phyloP scores from a whole-genome alignment of 2,797 vertebrate genomes.

The Sebastiscus tertius region DNA sequence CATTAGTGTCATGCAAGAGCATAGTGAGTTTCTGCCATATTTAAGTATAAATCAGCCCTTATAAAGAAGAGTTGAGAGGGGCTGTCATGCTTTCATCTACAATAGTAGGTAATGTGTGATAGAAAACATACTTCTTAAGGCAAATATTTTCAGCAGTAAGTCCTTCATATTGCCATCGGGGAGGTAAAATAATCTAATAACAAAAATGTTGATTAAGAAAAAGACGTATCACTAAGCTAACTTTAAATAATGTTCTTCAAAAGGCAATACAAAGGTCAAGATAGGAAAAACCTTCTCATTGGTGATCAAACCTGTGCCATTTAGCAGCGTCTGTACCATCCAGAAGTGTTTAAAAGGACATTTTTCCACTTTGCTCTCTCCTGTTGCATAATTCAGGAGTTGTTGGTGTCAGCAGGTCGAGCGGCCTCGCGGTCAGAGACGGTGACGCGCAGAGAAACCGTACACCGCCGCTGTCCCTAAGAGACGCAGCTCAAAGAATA shows the following conservation, averaged over 20 bases:
- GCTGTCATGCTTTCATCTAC: constrained; percentile 61
- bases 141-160: constrained; percentile 59
- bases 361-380: constrained; percentile 32
- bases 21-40: constrained; percentile 40
- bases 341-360: constrained; percentile 17
- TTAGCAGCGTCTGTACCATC: constrained; percentile 16
- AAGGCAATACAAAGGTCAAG: constrained; percentile 65
- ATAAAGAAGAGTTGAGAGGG: constrained; percentile 34
- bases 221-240: constrained; percentile 35
- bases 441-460: constrained; percentile 1
- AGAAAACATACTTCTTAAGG: constrained; percentile 77
- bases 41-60: constrained; percentile 63
- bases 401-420: constrained; percentile 10
- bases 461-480: neutral
- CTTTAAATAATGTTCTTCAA: constrained; percentile 76
- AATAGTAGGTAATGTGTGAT: constrained; percentile 41
- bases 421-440: neutral
- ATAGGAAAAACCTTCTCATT: constrained; percentile 6
- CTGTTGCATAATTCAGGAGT: constrained; percentile 68
- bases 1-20: constrained; percentile 73
- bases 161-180: constrained; percentile 58
- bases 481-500: neutral
- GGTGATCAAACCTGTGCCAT: constrained; percentile 23
- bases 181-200: constrained; percentile 50
- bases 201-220: constrained; percentile 28